Evolutionary conservation across 2,888 invertebrate genomes (phyloP), one percentile per base, ranked within the genome.

Genomic region (Ecliptopera silaceata): DNA sequence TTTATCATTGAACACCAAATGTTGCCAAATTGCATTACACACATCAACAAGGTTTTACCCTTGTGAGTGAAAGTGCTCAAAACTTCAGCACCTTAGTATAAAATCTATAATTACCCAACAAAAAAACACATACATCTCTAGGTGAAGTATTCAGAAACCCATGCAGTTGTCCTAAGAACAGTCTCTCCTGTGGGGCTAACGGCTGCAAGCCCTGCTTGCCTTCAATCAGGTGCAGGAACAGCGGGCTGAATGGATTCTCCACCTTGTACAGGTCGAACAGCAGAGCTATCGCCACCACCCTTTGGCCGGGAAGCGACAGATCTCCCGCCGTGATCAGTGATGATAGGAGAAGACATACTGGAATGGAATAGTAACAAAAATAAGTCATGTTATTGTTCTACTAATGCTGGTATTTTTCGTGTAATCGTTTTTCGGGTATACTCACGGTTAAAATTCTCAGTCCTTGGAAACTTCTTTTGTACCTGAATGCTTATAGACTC

Each of bases 381-480:
- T 10, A 13, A 17, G 1, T 34, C 4, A 34, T 12, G 34, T 13
- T 34, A n/a, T 6, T 12, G 34, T 12, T 12, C 13, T 34, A 4
- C 5, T 5, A 26, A 26, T 26, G 5, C 12, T 13, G 13, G 13
- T 3, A 3, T 11, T 18, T 41, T 20, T n/a, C n/a, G n/a, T n/a
- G n/a, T n/a, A n/a, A n/a, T n/a, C n/a, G n/a, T n/a, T n/a, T n/a
- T n/a, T n/a, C n/a, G n/a, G 26, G 13, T 12, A 15, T 31, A 89
- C 87, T 84, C 79, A 94, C 94, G 88, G 87, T 96, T 96, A 75
- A 96, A 97, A 79, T 95, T 94, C 72, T 97, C 96, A 49, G 94
- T 93, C 79, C 94, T 94, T 17, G 94, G 93, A 80, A 97, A 97
- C 68, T 94, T 93, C 77, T 96, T 96, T 76, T 96, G 95, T 38